phyloP scores from a whole-genome alignment of 1,140 invertebrate species.

The Uloborus diversus region DNA sequence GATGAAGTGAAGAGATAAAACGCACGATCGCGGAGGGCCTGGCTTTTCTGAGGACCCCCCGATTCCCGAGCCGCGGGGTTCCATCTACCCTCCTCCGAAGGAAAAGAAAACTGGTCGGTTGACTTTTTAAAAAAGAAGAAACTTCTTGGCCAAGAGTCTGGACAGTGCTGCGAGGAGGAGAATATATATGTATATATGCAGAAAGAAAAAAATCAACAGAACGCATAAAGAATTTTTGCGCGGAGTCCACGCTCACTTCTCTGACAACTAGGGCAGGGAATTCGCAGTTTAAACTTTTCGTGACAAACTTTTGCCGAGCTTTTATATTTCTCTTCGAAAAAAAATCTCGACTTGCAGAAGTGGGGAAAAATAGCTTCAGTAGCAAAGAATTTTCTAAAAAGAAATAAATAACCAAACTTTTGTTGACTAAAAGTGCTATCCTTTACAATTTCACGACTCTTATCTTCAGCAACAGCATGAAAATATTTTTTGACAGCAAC shows the following conservation, averaged over 20 bases:
- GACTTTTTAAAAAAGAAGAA: constrained; percentile 18
- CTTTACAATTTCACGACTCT: no score
- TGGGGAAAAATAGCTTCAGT: no score
- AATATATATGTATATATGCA: not conserved
- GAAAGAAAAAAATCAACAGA: not conserved
- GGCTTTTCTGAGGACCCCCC: not conserved
- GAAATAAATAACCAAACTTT: no score
- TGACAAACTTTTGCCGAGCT: not conserved
- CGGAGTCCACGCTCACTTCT: not conserved
- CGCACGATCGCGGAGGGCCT: not conserved
- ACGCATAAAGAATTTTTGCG: not conserved
- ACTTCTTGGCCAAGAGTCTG: not conserved
- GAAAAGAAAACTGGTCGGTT: constrained; percentile 13
- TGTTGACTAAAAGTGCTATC: no score
- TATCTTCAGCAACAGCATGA: no score
- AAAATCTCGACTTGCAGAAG: no score
- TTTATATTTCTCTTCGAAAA: no score
- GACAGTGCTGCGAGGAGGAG: not conserved
- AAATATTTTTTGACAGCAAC: no score
- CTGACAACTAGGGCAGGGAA: no score
- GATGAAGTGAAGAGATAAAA: not conserved
- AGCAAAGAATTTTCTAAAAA: no score
- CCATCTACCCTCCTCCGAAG: no score
- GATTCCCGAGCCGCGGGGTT: not conserved
- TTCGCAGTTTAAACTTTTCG: not conserved